phyloP scores from a whole-genome alignment of 2,888 invertebrate species.

The Antheraea assamensis region DNA sequence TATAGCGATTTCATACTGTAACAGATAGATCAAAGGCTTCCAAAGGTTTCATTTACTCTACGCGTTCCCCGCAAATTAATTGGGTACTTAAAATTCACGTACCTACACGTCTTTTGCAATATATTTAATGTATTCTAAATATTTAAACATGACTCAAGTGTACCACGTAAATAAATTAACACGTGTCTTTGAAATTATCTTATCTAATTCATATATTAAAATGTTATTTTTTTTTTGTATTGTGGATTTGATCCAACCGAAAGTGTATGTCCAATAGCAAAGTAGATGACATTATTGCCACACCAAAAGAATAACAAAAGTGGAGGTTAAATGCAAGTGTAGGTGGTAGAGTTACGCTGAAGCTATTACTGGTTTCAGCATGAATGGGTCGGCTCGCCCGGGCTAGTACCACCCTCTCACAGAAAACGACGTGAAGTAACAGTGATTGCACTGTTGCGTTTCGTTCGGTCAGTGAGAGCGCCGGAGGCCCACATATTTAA shows the following conservation, averaged over 20 bases:
- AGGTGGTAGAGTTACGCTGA: not conserved
- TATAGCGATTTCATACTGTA: slow-evolving; percentile 60
- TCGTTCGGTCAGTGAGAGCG: too few relatives aligned
- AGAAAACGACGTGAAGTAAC: too few relatives aligned
- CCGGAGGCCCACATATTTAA: too few relatives aligned
- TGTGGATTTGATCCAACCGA: too few relatives aligned
- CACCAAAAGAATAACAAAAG: not conserved
- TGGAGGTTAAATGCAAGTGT: not conserved
- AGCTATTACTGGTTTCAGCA: too few relatives aligned
- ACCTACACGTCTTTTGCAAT: slow-evolving; percentile 8
- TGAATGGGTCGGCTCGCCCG: too few relatives aligned
- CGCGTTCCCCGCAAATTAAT: slow-evolving; percentile 4
- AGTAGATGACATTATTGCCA: too few relatives aligned
- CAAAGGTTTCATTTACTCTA: slow-evolving; percentile 21
- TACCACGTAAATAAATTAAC: not conserved
- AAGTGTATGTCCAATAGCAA: too few relatives aligned
- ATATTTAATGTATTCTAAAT: not conserved
- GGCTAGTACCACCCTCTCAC: too few relatives aligned
- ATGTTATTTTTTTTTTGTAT: too few relatives aligned
- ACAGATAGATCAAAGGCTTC: slow-evolving; percentile 25
- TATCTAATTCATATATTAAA: not conserved
- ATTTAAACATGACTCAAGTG: not conserved
- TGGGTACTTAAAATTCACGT: slow-evolving; percentile 10
- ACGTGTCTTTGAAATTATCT: not conserved
- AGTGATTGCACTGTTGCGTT: too few relatives aligned